phyloP scores from a whole-genome alignment of 1,140 invertebrate genomes.

The Rhyzopertha dominica region DNA sequence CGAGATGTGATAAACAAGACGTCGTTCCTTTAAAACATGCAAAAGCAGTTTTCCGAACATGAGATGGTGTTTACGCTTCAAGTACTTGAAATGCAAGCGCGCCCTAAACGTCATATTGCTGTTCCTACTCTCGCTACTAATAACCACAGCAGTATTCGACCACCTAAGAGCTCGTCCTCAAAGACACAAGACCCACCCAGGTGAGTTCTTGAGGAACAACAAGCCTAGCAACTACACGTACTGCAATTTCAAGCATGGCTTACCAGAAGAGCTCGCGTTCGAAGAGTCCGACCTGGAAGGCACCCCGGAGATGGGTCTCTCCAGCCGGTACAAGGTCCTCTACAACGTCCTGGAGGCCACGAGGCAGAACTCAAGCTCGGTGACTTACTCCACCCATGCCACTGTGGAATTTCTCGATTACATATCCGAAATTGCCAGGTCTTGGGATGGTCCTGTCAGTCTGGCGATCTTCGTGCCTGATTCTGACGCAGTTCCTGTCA shows the following conservation, averaged over 20 bases:
- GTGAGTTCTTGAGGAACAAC: slow-evolving; percentile 51
- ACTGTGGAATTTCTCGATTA: slow-evolving; percentile 69
- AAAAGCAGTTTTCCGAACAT: no score
- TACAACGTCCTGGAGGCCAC: slow-evolving; percentile 56
- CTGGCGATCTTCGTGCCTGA: slow-evolving; percentile 67
- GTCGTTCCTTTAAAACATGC: no score
- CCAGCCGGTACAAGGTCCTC: slow-evolving; percentile 58
- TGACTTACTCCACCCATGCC: slow-evolving; percentile 69
- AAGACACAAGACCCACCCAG: slow-evolving; percentile 42
- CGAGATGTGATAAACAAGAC: no score
- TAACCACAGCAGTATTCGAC: no score
- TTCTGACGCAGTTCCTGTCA: slow-evolving; percentile 57
- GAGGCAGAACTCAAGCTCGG: slow-evolving; percentile 31
- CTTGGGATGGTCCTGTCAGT: slow-evolving; percentile 71
- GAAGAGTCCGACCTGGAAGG: slow-evolving; percentile 42
- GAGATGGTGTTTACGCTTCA: no score
- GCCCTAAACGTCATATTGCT: no score
- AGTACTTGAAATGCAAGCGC: no score
- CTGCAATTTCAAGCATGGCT: slow-evolving; percentile 59
- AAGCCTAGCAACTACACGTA: slow-evolving; percentile 52
- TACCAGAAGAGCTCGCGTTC: slow-evolving; percentile 54
- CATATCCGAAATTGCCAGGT: slow-evolving; percentile 60
- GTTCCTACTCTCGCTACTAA: no score
- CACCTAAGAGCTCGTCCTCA: no score
- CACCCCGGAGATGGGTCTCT: slow-evolving; percentile 53